Conservation (phyloP, 2,797 vertebrate genomes). For the Bovichtus diacanthus region DNA sequence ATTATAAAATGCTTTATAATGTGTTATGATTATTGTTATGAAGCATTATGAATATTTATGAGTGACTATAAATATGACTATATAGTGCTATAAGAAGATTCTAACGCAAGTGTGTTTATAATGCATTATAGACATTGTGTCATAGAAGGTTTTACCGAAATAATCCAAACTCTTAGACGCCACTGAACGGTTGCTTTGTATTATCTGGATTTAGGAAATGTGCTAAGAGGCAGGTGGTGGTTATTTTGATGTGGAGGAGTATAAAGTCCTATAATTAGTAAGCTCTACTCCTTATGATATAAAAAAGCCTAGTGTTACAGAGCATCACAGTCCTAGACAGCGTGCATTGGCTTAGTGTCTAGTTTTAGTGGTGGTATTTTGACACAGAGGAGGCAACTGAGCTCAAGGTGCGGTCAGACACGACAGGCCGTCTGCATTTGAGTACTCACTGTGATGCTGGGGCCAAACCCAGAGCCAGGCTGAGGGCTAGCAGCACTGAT, state of each 20-base stretch:
- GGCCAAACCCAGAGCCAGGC: conserved; percentile 95
- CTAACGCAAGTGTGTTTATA: too few relatives aligned
- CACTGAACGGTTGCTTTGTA: conserved; percentile 11
- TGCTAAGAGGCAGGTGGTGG: neutral
- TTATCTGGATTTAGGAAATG: conserved; percentile 11
- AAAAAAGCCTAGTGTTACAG: conserved; percentile 5
- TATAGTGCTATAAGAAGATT: too few relatives aligned
- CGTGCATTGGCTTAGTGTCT: conserved; percentile 41
- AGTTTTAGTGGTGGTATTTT: conserved; percentile 42
- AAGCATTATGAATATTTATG: too few relatives aligned
- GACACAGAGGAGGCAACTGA: conserved; percentile 37
- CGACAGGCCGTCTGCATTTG: neutral
- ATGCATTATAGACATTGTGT: too few relatives aligned
- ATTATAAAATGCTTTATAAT: too few relatives aligned
- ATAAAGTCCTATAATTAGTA: conserved; percentile 28
- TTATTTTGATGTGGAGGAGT: conserved; percentile 9
- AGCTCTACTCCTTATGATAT: conserved; percentile 15
- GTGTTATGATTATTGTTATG: too few relatives aligned
- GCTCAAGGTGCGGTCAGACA: conserved; percentile 33
- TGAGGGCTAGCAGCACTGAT: conserved; percentile 94
- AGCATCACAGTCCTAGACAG: conserved; percentile 8
- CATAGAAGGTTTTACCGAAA: neutral
- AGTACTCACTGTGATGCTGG: conserved; percentile 94
- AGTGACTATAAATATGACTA: too few relatives aligned
- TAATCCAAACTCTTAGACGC: neutral